Conservation (phyloP, 1,140 invertebrate genomes). For the Nomia melanderi region DNA sequence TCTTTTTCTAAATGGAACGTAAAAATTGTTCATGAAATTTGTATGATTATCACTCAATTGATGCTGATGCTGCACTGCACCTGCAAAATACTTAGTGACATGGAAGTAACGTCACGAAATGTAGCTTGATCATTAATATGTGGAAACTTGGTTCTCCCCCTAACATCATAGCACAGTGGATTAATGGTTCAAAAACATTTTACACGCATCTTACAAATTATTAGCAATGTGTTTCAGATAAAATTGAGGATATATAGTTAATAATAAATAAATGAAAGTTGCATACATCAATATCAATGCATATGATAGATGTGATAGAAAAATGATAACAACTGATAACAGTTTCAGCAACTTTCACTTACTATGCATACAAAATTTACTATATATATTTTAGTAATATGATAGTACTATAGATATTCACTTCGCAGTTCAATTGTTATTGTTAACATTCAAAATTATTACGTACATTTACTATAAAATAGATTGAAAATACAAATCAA, state of each 20-base stretch:
- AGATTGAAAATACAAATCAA: conserved; percentile 15
- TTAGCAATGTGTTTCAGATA: conserved; percentile 68
- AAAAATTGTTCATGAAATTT: conserved; percentile 70
- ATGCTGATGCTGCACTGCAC: conserved; percentile 78
- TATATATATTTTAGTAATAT: conserved; percentile 72
- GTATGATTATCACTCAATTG: conserved; percentile 73
- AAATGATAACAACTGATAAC: conserved; percentile 30
- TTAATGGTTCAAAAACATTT: conserved; percentile 70
- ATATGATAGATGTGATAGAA: conserved; percentile 11
- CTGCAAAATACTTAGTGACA: conserved; percentile 80
- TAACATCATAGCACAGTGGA: conserved; percentile 62
- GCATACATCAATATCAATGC: conserved; percentile 37
- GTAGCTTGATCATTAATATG: conserved; percentile 60
- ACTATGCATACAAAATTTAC: conserved; percentile 74
- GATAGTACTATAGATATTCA: conserved; percentile 75
- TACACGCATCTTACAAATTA: conserved; percentile 74
- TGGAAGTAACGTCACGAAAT: conserved; percentile 70
- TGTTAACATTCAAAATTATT: conserved; percentile 10
- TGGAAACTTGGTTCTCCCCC: conserved; percentile 62
- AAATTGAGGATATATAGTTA: conserved; percentile 68
- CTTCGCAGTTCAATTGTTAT: conserved; percentile 74
- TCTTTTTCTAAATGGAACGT: conserved; percentile 64
- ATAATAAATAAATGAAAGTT: conserved; percentile 76
- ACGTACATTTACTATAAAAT: neutral
- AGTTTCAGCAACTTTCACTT: conserved; percentile 76